These are phyloP conservation scores for Eristalis arbustorum DNA, from an alignment of 2,888 invertebrate genomes.

Conservation along the genomic window DNA sequence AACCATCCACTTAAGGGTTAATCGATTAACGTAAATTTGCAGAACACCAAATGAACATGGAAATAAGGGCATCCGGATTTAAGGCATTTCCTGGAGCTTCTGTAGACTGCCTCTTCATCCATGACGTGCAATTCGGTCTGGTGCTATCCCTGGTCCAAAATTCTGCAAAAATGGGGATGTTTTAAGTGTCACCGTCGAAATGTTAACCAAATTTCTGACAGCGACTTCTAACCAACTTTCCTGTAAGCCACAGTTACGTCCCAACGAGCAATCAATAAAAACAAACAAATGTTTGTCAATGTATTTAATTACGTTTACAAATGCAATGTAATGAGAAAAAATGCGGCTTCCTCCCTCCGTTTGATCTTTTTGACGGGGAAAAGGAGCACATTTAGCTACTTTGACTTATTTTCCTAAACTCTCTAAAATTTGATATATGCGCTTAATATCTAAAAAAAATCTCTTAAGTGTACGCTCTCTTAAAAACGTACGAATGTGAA, in stretches of 20 bases:
- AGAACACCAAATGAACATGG: neutral
- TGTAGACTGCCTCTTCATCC: too few relatives aligned
- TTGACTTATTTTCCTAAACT: slow-evolving; percentile 2
- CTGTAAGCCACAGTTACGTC: too few relatives aligned
- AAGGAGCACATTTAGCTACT: neutral
- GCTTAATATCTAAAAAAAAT: neutral
- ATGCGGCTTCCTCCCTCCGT: neutral
- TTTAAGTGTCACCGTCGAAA: too few relatives aligned
- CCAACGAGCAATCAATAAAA: neutral
- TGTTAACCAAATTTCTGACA: too few relatives aligned
- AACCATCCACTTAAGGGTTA: neutral
- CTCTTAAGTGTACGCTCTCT: neutral
- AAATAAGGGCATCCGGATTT: neutral
- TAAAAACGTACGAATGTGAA: neutral
- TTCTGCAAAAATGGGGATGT: too few relatives aligned
- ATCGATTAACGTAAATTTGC: neutral
- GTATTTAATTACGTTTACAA: neutral
- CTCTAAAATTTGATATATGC: neutral
- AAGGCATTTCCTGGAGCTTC: too few relatives aligned
- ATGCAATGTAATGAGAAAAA: neutral
- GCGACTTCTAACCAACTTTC: too few relatives aligned
- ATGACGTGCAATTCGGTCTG: too few relatives aligned
- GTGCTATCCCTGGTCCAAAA: too few relatives aligned
- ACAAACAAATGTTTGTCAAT: neutral
- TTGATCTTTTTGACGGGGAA: neutral